Conservation (phyloP, 2,113 vertebrate species). For the Mus pahari region DNA sequence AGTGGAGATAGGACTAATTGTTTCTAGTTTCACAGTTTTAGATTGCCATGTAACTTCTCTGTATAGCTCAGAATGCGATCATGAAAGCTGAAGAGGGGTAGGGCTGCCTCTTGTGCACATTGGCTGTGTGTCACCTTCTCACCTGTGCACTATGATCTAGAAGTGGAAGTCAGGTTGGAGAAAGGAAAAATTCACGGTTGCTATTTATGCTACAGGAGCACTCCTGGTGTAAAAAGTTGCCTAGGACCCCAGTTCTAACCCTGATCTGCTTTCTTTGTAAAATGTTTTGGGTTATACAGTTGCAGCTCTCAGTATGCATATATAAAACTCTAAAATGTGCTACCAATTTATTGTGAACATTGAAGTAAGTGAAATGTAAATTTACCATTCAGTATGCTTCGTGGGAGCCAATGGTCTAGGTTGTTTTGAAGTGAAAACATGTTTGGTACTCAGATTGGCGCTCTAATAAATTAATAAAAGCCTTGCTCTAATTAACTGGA, state of each 20-base stretch:
- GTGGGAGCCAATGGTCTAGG: neutral
- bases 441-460: neutral
- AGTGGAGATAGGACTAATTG: slow-evolving; percentile 28
- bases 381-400: neutral
- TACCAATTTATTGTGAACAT: neutral
- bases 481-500: neutral
- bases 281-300: neutral
- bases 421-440: neutral
- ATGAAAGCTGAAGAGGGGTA: neutral
- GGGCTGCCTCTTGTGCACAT: neutral
- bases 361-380: neutral
- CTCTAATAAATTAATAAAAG: neutral
- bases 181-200: neutral
- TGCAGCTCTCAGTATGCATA: neutral
- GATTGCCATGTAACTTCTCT: neutral
- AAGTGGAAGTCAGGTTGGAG: neutral
- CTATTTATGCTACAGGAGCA: neutral
- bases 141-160: neutral
- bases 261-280: neutral
- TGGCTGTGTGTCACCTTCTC: neutral
- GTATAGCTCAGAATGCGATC: neutral
- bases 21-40: neutral
- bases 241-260: neutral
- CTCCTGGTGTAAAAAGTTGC: neutral
- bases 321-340: neutral